A percentile compares a stretch with the other conserved stretches of the same genome.
Conservation (phyloP, 2,113 vertebrate genomes). For the Pardalotus punctatus region DNA sequence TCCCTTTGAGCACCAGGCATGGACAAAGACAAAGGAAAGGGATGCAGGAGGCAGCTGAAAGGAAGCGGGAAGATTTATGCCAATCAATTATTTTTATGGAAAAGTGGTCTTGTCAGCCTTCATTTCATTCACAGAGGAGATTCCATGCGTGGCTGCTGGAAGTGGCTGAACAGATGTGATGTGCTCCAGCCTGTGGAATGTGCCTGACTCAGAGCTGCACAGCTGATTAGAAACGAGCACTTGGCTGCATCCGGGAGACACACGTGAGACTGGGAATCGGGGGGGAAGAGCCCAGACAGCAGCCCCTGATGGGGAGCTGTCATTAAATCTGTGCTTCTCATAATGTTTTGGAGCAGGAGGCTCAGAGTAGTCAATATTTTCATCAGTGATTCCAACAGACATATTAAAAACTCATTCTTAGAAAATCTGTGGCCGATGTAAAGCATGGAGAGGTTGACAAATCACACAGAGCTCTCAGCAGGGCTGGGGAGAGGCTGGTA, state of each 20-base stretch:
- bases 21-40: neutral
- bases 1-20: neutral
- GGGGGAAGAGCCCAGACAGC: neutral
- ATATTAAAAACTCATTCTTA: neutral
- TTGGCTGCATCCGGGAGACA: neutral
- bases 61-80: neutral
- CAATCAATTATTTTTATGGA: neutral
- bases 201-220: neutral
- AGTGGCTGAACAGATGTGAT: neutral
- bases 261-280: fast-evolving
- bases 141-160: neutral
- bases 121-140: neutral
- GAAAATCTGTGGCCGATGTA: neutral
- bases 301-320: neutral
- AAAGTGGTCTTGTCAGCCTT: neutral
- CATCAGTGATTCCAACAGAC: neutral
- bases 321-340: neutral
- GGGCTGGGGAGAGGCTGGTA: neutral
- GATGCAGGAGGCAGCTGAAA: neutral
- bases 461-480: neutral
- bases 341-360: neutral
- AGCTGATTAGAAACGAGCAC: neutral
- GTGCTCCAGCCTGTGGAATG: neutral
- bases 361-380: constrained; percentile 17
- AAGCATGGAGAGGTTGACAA: neutral